Evolutionary conservation across 2,113 vertebrate genomes (phyloP), one percentile per base, ranked within the genome.

Genomic region (Lophochroa leadbeateri): DNA sequence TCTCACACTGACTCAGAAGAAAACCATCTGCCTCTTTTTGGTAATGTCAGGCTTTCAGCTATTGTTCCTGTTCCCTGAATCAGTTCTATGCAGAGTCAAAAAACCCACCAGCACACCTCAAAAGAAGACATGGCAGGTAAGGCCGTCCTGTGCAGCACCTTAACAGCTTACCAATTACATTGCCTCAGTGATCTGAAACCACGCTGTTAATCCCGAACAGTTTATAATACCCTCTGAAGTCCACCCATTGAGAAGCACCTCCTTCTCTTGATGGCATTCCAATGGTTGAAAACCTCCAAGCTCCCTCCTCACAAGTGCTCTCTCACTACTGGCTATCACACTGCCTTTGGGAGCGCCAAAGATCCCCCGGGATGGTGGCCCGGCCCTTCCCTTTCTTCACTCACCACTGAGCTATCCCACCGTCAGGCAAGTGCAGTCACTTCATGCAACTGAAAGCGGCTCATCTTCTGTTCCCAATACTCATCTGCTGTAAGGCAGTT

Each of bases 141-240:
- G 17, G 9, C 50, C 63, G 50, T 53, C 24, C 41, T 11, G 13
- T 49, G 41, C 41, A 82, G 65, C 37, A 78, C 25, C n/a, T 31
- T 44, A 13, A 23, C 29, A 41, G 17, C 6, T 43, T 21, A 29
- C 17, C 52, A 46, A 9, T 61, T 27, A 18, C 0, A 43, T 0
- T 14, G 27, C 33, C 29, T 75, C 61, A 27, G 35, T 1, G 20
- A 85, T 23, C 69, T 19, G 20, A 93, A 89, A 85, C 15, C 61
- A 55, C 0, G 0, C 11, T 4, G 2, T 27, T 28, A 46, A 46
- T 16, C 31, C 49, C 69, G 69, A 21, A 33, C 15, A 50, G 17
- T 33, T 94, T 43, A 28, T 15, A 57, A 82, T 17, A 46, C 3
- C 4, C 68, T 61, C 43, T n/a, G 24, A 89, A 78, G 28, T 28